These are phyloP conservation scores for Nothobranchius kuhntae DNA, from an alignment of 2,113 vertebrate species.

Conservation along the genomic window DNA sequence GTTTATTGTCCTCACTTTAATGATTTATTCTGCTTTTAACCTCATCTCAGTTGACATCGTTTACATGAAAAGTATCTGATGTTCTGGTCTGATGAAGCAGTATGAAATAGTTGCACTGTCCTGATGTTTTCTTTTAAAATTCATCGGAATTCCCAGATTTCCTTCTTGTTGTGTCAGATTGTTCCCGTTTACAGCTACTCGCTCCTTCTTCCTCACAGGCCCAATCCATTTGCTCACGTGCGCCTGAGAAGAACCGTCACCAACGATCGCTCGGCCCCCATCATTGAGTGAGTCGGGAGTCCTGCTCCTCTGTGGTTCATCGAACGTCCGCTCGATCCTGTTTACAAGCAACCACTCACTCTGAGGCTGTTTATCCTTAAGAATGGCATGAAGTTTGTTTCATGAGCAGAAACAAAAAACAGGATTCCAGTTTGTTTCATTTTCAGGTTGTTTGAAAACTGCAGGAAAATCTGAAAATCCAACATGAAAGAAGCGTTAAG, in stretches of 20 bases:
- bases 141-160: too few species aligned
- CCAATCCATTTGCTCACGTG: conserved; percentile 84
- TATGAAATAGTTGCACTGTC: too few species aligned
- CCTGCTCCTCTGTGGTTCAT: conserved; percentile 1
- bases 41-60: too few species aligned
- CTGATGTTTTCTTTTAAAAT: too few species aligned
- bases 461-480: conserved; percentile 2
- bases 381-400: conserved; percentile 19
- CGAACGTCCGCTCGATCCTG: conserved; percentile 32
- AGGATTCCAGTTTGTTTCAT: background rate
- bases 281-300: conserved; percentile 76
- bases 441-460: conserved; percentile 10
- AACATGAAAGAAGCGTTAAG: conserved; percentile 9
- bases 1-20: too few species aligned
- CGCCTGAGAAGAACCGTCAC: conserved; percentile 85
- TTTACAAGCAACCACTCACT: conserved; percentile 13
- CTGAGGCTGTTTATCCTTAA: conserved; percentile 17
- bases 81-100: too few species aligned
- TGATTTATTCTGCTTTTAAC: too few species aligned
- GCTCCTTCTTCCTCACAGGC: conserved; percentile 55
- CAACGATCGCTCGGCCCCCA: conserved; percentile 86
- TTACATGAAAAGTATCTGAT: too few species aligned
- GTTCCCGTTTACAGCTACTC: background rate
- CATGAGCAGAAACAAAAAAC: conserved; percentile 8
- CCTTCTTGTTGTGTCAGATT: too few species aligned